Evolutionary conservation across 2,113 vertebrate species (phyloP).

Genomic region (Ceuthmochares aereus): DNA sequence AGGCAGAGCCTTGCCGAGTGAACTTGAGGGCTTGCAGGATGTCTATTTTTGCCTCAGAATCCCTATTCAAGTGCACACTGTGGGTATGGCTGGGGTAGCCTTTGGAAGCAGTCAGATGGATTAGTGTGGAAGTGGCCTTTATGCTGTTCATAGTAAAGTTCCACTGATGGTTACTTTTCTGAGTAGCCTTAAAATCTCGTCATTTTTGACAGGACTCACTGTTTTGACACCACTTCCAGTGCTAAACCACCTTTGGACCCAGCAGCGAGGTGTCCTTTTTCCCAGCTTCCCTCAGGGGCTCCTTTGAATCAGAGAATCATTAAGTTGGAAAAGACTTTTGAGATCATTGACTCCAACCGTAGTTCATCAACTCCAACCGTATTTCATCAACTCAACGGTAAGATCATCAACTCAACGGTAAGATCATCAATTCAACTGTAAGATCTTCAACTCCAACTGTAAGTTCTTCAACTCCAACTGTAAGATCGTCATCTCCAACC

Average conservation of each 20-base stretch:
- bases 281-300: background rate
- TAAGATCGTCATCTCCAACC: no score
- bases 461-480: no score
- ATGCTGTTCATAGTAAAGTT: background rate
- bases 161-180: background rate
- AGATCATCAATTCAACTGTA: no score
- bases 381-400: no score
- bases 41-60: background rate
- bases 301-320: no score
- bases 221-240: background rate
- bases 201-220: background rate
- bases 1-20: background rate
- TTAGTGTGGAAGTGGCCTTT: background rate
- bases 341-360: no score
- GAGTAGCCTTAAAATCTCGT: background rate
- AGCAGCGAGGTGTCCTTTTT: background rate
- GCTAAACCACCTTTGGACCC: background rate
- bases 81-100: background rate
- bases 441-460: no score
- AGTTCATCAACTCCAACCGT: no score
- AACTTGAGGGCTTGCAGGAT: background rate
- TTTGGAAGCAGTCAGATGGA: background rate
- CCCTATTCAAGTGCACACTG: background rate
- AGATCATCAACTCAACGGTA: no score
- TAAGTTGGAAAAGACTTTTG: no score